phyloP scores from a whole-genome alignment of 2,888 invertebrate species.

The Watsonalla cultraria region DNA sequence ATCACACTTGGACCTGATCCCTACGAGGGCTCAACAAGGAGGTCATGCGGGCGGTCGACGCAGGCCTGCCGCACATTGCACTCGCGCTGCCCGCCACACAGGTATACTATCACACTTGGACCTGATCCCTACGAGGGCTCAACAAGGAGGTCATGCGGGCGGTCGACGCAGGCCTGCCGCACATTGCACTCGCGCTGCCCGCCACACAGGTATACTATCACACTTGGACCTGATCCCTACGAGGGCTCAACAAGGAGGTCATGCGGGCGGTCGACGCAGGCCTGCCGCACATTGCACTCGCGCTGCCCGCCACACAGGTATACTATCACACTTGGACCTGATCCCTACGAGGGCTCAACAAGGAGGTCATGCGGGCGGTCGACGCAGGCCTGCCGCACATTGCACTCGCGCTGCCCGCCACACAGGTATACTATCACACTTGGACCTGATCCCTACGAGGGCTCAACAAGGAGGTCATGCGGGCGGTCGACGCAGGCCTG shows the following conservation, averaged over 20 bases:
- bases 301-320: conserved; percentile 87
- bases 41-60: conserved; percentile 91
- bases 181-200: conserved; percentile 88
- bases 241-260: conserved; percentile 79
- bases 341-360: conserved; percentile 25
- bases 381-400: conserved; percentile 88
- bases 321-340: not conserved
- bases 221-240: not conserved
- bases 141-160: conserved; percentile 86
- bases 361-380: conserved; percentile 89
- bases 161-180: conserved; percentile 89
- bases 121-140: not conserved
- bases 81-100: conserved; percentile 89
- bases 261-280: conserved; percentile 92
- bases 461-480: conserved; percentile 81
- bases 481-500: conserved; percentile 91
- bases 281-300: conserved; percentile 84
- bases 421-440: conserved; percentile 65
- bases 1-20: not conserved
- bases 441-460: not conserved
- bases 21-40: conserved; percentile 67
- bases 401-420: conserved; percentile 89
- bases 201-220: conserved; percentile 80
- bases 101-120: conserved; percentile 24
- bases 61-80: conserved; percentile 86